Base-by-base conservation (phyloP, 1,140 invertebrate species). In the Druon quercuslanigerum region DNA sequence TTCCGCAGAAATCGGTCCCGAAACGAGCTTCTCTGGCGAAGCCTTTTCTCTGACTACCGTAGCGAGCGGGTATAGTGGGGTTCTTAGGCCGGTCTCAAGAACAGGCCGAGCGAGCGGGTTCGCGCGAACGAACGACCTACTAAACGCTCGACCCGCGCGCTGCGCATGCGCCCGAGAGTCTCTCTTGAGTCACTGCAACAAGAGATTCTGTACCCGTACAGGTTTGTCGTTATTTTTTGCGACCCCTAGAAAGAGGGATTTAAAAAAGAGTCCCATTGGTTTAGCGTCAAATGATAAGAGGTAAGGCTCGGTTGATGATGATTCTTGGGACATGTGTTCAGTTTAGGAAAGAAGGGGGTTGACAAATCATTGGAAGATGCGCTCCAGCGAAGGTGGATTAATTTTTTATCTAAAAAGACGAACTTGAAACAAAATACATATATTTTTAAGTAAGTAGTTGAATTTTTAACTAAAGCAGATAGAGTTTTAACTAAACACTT, bases 101-200 rank as follows among this genome's bases (percentile, higher is more conserved):
- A 79, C 76, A 74, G 56, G 77, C 50, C 71, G 51, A 74, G 72
- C 79, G 79, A 80, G 79, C 76, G 76, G 77, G 77, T 81, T 80
- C 79, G 79, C 79, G 79, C 76, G 79, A 83, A 52, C 77, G 77
- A 46, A 74, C 85, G 88, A 89, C 87, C 88, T 89, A 89, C 87
- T 88, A 87, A 46, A 88, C 71, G 76, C 77, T 57, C 72, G 81
- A 84, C 56, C n/a, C 75, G 54, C 75, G 50, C 76, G 13, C 13
- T 72, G 84, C 86, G 83, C 86, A 85, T 85, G 86, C 85, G 85
- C 81, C 71, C 33, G 8, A 14, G 60, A 72, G 46, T 46, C 17
- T 16, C 46, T n/a, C 46, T 40, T 76, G 50, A 50, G 66, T 54
- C 70, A 20, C 20, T 14, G 19, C 46, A 56, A 73, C 74, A 74